Evolutionary conservation across 2,888 invertebrate genomes (phyloP), one percentile per base, ranked within the genome.

Genomic region (Hirudinaria manillensis): DNA sequence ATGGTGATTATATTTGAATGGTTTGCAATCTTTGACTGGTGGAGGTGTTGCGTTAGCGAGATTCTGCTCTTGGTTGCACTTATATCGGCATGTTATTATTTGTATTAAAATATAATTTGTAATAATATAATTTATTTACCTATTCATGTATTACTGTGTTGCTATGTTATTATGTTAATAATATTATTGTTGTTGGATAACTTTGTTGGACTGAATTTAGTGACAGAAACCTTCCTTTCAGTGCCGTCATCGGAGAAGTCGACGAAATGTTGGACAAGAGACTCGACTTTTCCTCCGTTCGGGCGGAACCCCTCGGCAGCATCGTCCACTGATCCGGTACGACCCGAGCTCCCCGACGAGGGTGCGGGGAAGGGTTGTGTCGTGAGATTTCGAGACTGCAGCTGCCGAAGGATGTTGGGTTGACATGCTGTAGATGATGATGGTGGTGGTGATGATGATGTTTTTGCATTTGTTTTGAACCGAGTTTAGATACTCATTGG

Each of bases 191-290:
- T 61, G 61, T 16, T 61, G 29, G 1, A 13, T n/a, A n/a, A n/a
- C n/a, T n/a, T n/a, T n/a, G n/a, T n/a, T n/a, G n/a, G n/a, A n/a
- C n/a, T n/a, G n/a, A n/a, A 61, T 4, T 16, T 27, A 1, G n/a
- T 21, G n/a, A 27, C 61, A n/a, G 10, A 19, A n/a, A 27, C 19
- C 2, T 36, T n/a, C 38, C 13, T 24, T 84, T 87, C 88, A 89
- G 91, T 36, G 89, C 88, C 56, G 84, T 88, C 19, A 85, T 89
- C 78, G 89, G 89, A 27, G 88, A 89, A 81, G 82, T 89, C 45
- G 88, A 89, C 80, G 88, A 88, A 80, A 88, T 88, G 67, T 80
- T 87, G 65, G 89, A 89, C 80, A 83, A 84, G 73, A 82, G 86
- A 53, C 80, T 89, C 76, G 88, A 89, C 80, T 84, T 88, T 77